Percentiles rank a stretch among this genome's conserved stretches.
These are phyloP conservation scores for Crossocerus cetratus DNA, from an alignment of 2,888 invertebrate genomes.

Conservation along the genomic window DNA sequence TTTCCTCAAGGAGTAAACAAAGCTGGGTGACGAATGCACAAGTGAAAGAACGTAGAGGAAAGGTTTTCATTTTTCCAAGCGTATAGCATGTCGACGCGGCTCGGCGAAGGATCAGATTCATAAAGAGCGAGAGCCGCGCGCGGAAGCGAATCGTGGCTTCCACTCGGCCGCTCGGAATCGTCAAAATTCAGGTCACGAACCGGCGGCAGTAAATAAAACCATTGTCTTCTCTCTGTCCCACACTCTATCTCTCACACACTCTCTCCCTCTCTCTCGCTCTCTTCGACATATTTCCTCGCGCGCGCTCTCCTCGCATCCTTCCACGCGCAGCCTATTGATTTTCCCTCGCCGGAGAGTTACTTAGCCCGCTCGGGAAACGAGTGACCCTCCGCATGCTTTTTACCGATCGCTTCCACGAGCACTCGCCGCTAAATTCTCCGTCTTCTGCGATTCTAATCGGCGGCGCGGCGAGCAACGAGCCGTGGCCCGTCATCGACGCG, in stretches of 20 bases:
- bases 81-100: background rate
- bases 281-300: conserved; percentile 57
- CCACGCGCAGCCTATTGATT: conserved; percentile 53
- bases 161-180: conserved; percentile 27
- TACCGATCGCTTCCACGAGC: too few species aligned
- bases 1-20: too few species aligned
- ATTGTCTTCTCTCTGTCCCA: conserved; percentile 42
- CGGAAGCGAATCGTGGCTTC: conserved; percentile 33
- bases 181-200: conserved; percentile 61
- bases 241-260: background rate
- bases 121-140: conserved; percentile 15
- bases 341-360: conserved; percentile 12
- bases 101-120: conserved; percentile 17
- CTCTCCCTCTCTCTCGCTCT: conserved; percentile 25
- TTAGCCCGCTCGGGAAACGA: background rate
- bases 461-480: too few species aligned
- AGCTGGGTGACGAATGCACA: too few species aligned
- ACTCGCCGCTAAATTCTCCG: too few species aligned
- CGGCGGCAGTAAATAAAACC: conserved; percentile 59
- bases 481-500: too few species aligned
- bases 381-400: too few species aligned
- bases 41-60: too few species aligned
- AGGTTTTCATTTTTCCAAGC: too few species aligned
- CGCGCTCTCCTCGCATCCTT: conserved; percentile 42
- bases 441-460: too few species aligned